phyloP scores from a whole-genome alignment of 2,113 vertebrate genomes.

The Excalfactoria chinensis region DNA sequence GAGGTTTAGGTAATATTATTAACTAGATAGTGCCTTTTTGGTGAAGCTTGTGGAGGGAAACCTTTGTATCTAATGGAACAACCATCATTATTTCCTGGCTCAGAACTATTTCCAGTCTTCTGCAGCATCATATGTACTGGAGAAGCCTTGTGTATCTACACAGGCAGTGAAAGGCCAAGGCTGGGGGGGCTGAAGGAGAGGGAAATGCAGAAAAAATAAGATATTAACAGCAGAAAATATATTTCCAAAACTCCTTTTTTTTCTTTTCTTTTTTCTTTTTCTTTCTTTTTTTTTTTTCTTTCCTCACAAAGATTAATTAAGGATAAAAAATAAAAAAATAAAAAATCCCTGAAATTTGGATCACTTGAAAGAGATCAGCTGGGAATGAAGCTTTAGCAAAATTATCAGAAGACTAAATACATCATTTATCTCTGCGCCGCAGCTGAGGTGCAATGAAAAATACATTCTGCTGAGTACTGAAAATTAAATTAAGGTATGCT shows the following conservation, averaged over 20 bases:
- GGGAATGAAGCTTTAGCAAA: conserved; percentile 53
- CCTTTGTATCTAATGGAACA: conserved; percentile 30
- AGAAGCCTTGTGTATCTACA: background rate
- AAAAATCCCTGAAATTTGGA: conserved; percentile 36
- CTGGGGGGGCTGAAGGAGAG: background rate
- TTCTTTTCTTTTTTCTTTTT: background rate
- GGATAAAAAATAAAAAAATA: conserved; percentile 47
- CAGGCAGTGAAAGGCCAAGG: background rate
- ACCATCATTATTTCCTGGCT: conserved; percentile 48
- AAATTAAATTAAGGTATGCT: conserved; percentile 46
- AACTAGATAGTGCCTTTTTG: background rate
- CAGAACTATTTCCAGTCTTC: conserved; percentile 36
- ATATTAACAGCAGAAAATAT: conserved; percentile 9
- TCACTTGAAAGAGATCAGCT: conserved; percentile 66
- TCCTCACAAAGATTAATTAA: conserved; percentile 52
- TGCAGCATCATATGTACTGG: background rate
- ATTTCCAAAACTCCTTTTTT: background rate
- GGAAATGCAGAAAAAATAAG: background rate
- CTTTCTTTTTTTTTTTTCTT: background rate
- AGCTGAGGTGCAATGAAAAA: conserved; percentile 39
- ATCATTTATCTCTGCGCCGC: conserved; percentile 52
- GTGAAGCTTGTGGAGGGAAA: background rate
- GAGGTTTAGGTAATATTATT: conserved; percentile 3
- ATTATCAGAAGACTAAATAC: conserved; percentile 48
- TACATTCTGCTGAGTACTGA: conserved; percentile 42